Evolutionary conservation across 1,140 invertebrate species (phyloP).

Genomic region (Microvelia longipes): DNA sequence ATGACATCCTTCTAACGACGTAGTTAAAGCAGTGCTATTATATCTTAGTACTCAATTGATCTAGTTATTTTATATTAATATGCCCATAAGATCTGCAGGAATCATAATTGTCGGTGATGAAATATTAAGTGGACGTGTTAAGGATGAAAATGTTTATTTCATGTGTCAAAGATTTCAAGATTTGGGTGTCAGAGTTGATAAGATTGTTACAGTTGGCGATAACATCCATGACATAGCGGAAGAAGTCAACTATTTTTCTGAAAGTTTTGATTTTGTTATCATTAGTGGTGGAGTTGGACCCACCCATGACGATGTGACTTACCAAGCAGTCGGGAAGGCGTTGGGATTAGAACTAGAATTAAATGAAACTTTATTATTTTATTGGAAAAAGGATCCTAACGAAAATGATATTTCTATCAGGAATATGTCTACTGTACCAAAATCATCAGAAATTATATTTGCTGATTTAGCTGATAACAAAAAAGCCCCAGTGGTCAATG

Average conservation of each 20-base stretch:
- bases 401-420: conserved; percentile 1
- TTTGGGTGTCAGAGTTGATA: conserved; percentile 46
- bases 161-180: conserved; percentile 45
- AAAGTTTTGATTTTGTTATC: conserved; percentile 45
- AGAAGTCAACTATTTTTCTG: conserved; percentile 50
- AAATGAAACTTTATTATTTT: conserved; percentile 41
- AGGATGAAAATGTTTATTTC: conserved; percentile 58
- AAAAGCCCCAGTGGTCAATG: conserved; percentile 41
- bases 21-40: too few relatives aligned
- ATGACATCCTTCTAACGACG: too few relatives aligned
- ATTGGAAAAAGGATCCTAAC: conserved; percentile 30
- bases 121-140: conserved; percentile 60
- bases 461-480: conserved; percentile 5
- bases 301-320: conserved; percentile 74
- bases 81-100: conserved; percentile 26
- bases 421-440: conserved; percentile 16
- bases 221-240: conserved; percentile 46
- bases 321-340: conserved; percentile 56
- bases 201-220: conserved; percentile 58
- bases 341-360: conserved; percentile 42
- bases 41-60: too few relatives aligned
- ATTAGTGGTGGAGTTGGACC: conserved; percentile 62
- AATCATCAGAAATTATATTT: conserved; percentile 14
- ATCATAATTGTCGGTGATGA: conserved; percentile 65
- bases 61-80: too few relatives aligned